phyloP scores from a whole-genome alignment of 2,113 vertebrate species.

The Progne subis region DNA sequence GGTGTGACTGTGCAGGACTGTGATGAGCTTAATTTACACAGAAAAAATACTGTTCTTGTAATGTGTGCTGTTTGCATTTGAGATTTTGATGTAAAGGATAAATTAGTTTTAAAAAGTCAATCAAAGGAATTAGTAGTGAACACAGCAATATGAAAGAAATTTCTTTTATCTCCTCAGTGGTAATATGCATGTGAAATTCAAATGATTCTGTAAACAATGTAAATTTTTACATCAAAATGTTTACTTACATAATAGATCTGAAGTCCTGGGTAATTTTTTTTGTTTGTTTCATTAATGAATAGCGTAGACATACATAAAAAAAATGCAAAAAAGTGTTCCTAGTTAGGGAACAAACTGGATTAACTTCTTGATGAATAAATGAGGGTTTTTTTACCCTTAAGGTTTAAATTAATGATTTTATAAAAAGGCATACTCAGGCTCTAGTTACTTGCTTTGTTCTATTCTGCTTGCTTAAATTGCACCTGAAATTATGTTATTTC shows the following conservation, averaged over 20 bases:
- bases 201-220: slow-evolving; percentile 8
- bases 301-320: not conserved
- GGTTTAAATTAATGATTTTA: slow-evolving; percentile 71
- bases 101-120: not conserved
- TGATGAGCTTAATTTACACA: not conserved
- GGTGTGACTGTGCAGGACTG: not conserved
- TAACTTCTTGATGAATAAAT: slow-evolving; percentile 54
- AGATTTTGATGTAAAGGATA: not conserved
- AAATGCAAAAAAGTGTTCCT: not conserved
- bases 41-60: not conserved
- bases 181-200: slow-evolving; percentile 8
- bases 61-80: not conserved
- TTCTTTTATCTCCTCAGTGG: not conserved
- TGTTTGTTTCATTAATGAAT: slow-evolving; percentile 35
- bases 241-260: slow-evolving; percentile 48
- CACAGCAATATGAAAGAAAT: not conserved
- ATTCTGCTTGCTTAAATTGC: slow-evolving; percentile 16
- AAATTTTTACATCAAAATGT: slow-evolving; percentile 23
- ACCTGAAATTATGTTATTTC: not conserved
- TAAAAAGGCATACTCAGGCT: slow-evolving; percentile 7
- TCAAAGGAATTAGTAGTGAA: not conserved
- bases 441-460: slow-evolving; percentile 49
- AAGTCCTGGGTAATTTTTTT: slow-evolving; percentile 18
- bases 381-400: slow-evolving; percentile 56
- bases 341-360: slow-evolving; percentile 13